Percentiles rank a stretch among this genome's conserved stretches.
Evolutionary conservation across 2,113 vertebrate species (phyloP).

Genomic region (Excalfactoria chinensis): DNA sequence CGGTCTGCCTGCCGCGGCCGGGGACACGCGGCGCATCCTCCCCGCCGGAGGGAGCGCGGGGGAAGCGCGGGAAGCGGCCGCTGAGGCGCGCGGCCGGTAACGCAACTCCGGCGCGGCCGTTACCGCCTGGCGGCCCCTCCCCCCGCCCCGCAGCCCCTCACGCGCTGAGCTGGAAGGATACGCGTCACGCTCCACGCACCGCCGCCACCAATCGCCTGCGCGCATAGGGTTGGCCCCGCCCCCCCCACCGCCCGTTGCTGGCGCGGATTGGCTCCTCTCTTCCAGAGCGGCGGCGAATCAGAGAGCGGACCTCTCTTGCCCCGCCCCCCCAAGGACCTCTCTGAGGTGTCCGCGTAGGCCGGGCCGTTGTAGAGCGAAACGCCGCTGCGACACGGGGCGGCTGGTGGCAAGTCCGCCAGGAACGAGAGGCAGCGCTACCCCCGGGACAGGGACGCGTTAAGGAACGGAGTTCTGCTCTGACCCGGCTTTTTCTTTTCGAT

Average conservation of each 20-base stretch:
- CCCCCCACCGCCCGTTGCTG: too few relatives aligned
- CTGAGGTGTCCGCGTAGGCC: neutral
- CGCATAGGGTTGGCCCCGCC: rapidly evolving
- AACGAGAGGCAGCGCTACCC: neutral
- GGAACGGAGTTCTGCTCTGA: rapidly evolving
- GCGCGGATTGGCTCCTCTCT: neutral
- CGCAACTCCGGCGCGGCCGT: neutral
- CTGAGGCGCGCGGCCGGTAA: neutral
- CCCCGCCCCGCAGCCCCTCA: neutral
- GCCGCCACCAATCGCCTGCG: neutral
- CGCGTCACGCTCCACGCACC: conserved; percentile 23
- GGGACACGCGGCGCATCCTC: conserved; percentile 76
- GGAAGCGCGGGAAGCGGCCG: neutral
- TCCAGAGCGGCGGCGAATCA: neutral
- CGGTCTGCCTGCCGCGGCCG: conserved; percentile 56
- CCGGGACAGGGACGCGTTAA: rapidly evolving
- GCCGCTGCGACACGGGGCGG: rapidly evolving
- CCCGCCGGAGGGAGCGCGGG: neutral
- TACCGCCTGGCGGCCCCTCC: neutral
- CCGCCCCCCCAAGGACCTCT: neutral
- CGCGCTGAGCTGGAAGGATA: conserved; percentile 67
- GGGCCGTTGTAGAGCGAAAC: neutral
- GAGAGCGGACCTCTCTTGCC: neutral
- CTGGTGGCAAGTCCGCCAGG: neutral
- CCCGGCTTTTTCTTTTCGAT: neutral